Percentiles rank a stretch among this genome's conserved stretches.
These are phyloP conservation scores for Glossophaga mutica DNA, from an alignment of 2,797 vertebrate species.

Conservation along the genomic window DNA sequence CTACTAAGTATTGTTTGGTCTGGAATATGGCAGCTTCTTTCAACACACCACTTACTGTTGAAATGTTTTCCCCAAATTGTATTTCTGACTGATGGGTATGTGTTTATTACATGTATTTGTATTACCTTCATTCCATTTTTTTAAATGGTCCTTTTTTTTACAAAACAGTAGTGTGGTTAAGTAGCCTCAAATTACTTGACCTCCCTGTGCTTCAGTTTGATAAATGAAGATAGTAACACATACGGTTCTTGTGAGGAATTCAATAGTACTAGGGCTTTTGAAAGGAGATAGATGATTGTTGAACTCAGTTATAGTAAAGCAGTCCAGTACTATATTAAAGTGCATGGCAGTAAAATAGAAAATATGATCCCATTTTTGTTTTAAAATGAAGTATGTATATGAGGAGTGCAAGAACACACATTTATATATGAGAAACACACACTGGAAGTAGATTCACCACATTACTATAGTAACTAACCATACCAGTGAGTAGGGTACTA, in stretches of 20 bases:
- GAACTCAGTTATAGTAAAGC: not conserved
- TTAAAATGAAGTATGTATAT: not conserved
- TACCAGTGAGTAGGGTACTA: not conserved
- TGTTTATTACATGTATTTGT: not conserved
- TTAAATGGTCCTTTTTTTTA: not conserved
- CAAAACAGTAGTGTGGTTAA: not conserved
- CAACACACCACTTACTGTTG: not conserved
- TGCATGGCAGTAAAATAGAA: not conserved
- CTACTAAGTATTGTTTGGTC: not conserved
- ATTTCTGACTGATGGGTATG: not conserved
- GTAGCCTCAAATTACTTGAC: not conserved
- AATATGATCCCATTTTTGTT: not conserved
- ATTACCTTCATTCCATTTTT: not conserved
- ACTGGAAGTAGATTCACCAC: not conserved
- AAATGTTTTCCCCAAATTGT: not conserved
- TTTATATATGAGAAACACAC: not conserved
- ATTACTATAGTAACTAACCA: not conserved
- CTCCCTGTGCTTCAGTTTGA: not conserved
- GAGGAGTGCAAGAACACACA: not conserved
- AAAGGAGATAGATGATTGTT: not conserved
- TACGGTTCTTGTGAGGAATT: not conserved
- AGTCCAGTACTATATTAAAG: not conserved
- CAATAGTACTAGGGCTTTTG: not conserved
- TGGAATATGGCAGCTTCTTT: not conserved
- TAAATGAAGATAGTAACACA: not conserved